A percentile compares a stretch with the other conserved stretches of the same genome.
Evolutionary conservation across 2,797 vertebrate species (phyloP).

Genomic region (Diglossa cyanea): DNA sequence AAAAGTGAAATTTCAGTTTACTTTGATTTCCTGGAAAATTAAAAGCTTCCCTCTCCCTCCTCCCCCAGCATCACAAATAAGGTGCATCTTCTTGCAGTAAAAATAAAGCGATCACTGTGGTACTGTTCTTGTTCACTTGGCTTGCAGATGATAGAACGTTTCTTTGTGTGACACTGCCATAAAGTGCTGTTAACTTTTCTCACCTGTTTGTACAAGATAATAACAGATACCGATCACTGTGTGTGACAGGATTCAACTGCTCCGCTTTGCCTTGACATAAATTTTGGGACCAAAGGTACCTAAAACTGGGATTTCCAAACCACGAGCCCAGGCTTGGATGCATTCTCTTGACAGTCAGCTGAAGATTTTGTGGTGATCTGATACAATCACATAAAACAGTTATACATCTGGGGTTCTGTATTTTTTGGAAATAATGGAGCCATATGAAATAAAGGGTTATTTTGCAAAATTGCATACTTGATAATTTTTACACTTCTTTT

Average conservation of each 20-base stretch:
- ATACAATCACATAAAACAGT: background rate
- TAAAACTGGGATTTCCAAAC: slow-evolving; percentile 33
- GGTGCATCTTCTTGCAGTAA: slow-evolving; percentile 3
- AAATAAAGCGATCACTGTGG: background rate
- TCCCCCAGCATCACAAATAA: background rate
- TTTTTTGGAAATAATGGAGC: slow-evolving; percentile 55
- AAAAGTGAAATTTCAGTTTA: slow-evolving; percentile 22
- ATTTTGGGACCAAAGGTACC: slow-evolving; percentile 75
- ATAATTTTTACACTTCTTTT: slow-evolving; percentile 64
- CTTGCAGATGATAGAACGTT: background rate
- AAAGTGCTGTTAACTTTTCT: slow-evolving; percentile 38
- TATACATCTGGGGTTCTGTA: slow-evolving; percentile 8
- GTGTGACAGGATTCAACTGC: slow-evolving; percentile 25
- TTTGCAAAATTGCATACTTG: slow-evolving; percentile 65
- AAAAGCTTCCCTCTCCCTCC: background rate
- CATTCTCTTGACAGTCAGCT: slow-evolving; percentile 13
- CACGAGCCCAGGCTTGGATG: background rate
- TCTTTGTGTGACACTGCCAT: slow-evolving; percentile 27
- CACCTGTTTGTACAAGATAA: slow-evolving; percentile 24
- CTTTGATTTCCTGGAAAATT: background rate
- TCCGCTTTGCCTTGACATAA: slow-evolving; percentile 28
- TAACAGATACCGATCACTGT: slow-evolving; percentile 44
- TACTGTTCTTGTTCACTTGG: background rate
- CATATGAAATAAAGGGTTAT: slow-evolving; percentile 65
- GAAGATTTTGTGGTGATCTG: slow-evolving; percentile 30